These are phyloP conservation scores for Telmatherina bonti DNA, from an alignment of 2,797 vertebrate species.

Conservation along the genomic window DNA sequence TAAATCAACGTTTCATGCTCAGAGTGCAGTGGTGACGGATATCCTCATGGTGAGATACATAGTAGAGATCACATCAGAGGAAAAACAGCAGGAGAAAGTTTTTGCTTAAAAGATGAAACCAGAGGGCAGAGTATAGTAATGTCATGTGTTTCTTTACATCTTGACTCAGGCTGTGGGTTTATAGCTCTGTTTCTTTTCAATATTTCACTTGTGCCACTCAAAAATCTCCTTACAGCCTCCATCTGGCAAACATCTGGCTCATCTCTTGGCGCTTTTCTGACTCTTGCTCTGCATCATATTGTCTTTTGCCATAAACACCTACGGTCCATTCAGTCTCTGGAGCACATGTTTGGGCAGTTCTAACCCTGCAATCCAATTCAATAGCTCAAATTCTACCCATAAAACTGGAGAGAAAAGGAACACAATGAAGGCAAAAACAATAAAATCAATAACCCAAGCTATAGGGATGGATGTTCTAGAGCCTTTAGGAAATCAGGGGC, in stretches of 20 bases:
- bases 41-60: background rate
- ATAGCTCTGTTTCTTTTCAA: slow-evolving; percentile 43
- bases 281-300: slow-evolving; percentile 26
- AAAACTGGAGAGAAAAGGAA: background rate
- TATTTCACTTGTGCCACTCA: slow-evolving; percentile 65
- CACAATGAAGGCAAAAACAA: background rate
- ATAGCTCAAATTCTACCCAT: background rate
- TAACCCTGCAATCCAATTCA: slow-evolving; percentile 4
- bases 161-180: slow-evolving; percentile 37
- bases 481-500: background rate
- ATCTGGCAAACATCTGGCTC: slow-evolving; percentile 70
- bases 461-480: background rate
- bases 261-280: slow-evolving; percentile 4
- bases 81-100: slow-evolving; percentile 9
- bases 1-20: slow-evolving; percentile 1
- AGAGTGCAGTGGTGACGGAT: background rate
- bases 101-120: slow-evolving; percentile 19
- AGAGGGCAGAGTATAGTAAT: slow-evolving; percentile 24
- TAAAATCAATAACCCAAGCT: background rate
- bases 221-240: slow-evolving; percentile 31
- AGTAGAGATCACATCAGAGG: background rate
- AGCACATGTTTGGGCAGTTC: slow-evolving; percentile 14
- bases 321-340: slow-evolving; percentile 10
- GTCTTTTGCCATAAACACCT: slow-evolving; percentile 41
- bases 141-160: slow-evolving; percentile 36